These are phyloP conservation scores for Raja brachyura DNA, from an alignment of 2,113 vertebrate species.

Conservation along the genomic window DNA sequence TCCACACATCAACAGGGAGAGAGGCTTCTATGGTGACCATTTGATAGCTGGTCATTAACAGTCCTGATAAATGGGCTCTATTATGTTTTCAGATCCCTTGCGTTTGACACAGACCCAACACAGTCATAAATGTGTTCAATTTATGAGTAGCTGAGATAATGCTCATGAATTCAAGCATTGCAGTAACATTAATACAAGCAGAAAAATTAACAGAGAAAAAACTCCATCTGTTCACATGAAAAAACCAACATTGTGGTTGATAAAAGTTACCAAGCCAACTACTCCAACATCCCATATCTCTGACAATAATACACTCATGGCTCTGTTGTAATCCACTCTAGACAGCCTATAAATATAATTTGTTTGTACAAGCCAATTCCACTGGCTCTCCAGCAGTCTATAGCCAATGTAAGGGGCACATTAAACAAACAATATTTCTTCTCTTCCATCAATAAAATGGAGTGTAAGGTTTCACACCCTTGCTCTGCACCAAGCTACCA, in stretches of 20 bases:
- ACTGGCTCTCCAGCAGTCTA: neutral
- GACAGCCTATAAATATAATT: slow-evolving; percentile 27
- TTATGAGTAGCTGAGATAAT: slow-evolving; percentile 16
- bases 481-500: neutral
- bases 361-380: slow-evolving; percentile 22
- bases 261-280: neutral
- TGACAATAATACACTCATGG: neutral
- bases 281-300: neutral
- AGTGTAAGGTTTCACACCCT: slow-evolving; percentile 7
- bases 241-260: slow-evolving; percentile 17
- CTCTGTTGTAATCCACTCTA: slow-evolving; percentile 2
- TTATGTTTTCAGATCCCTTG: neutral
- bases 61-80: neutral
- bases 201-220: neutral
- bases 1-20: neutral
- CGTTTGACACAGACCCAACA: neutral
- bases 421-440: neutral
- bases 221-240: neutral
- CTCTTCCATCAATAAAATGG: slow-evolving; percentile 8
- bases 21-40: neutral
- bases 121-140: slow-evolving; percentile 2
- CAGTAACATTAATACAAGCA: neutral
- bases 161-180: neutral
- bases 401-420: slow-evolving; percentile 1
- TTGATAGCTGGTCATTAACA: neutral